Evolutionary conservation across 2,113 vertebrate species (phyloP).

Genomic region (Ondatra zibethicus): DNA sequence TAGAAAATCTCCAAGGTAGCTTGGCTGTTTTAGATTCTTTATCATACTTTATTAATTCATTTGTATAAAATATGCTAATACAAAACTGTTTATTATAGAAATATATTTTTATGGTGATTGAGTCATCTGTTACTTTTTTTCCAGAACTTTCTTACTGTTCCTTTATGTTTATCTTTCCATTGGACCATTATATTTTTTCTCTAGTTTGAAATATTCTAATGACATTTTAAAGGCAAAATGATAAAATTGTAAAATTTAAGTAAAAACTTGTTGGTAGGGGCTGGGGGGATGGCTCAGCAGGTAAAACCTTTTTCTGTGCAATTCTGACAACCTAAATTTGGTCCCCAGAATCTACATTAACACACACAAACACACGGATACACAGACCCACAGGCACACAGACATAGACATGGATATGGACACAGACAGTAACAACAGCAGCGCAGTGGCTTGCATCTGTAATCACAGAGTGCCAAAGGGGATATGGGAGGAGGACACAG

Average conservation of each 20-base stretch:
- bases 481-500: background rate
- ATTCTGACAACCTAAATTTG: background rate
- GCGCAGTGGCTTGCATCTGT: background rate
- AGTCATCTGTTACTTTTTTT: conserved; percentile 13
- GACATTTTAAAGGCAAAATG: conserved; percentile 20
- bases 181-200: conserved; percentile 12
- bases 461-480: background rate
- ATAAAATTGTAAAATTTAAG: background rate
- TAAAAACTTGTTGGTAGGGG: background rate
- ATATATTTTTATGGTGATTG: conserved; percentile 14
- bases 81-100: conserved; percentile 15
- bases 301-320: background rate
- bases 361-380: background rate
- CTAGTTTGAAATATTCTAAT: conserved; percentile 27
- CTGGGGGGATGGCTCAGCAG: background rate
- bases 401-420: background rate
- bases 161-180: background rate
- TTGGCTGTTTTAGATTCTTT: background rate
- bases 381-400: background rate
- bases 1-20: no score
- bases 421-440: background rate
- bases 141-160: background rate
- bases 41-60: background rate
- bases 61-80: conserved; percentile 19
- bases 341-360: background rate